Evolutionary conservation across 2,888 invertebrate genomes (phyloP).

Genomic region (Thymelicus acteon): DNA sequence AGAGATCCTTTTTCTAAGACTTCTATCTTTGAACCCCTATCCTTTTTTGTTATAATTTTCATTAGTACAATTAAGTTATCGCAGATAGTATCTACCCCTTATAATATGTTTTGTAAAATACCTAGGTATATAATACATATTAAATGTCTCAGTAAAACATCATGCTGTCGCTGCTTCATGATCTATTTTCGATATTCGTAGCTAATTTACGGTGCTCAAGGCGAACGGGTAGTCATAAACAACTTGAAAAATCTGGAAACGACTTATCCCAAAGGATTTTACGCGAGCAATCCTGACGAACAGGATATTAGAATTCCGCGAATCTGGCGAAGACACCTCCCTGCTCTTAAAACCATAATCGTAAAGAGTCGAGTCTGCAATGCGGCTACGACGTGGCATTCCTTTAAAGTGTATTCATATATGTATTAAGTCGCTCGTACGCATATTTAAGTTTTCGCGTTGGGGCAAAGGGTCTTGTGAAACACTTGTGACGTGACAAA

Average conservation of each 20-base stretch:
- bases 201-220: slow-evolving; percentile 3
- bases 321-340: slow-evolving; percentile 46
- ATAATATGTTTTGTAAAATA: too few relatives aligned
- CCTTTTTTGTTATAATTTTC: too few relatives aligned
- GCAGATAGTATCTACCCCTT: too few relatives aligned
- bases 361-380: slow-evolving; percentile 42
- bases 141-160: too few relatives aligned
- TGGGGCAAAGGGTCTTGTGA: not conserved
- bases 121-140: too few relatives aligned
- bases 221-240: slow-evolving; percentile 1
- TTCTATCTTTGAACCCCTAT: too few relatives aligned
- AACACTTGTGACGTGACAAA: slow-evolving; percentile 1
- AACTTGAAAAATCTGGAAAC: slow-evolving; percentile 39
- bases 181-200: not conserved
- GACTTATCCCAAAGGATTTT: slow-evolving; percentile 45
- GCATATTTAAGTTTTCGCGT: not conserved
- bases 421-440: not conserved
- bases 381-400: slow-evolving; percentile 41
- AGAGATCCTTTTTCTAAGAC: too few relatives aligned
- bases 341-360: slow-evolving; percentile 36
- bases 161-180: not conserved
- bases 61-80: too few relatives aligned
- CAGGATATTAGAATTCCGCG: slow-evolving; percentile 59
- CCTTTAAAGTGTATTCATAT: slow-evolving; percentile 11
- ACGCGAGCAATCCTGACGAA: slow-evolving; percentile 50